These are phyloP conservation scores for Xestoiulus laeticollis DNA, from an alignment of 2,888 invertebrate genomes.

Conservation along the genomic window DNA sequence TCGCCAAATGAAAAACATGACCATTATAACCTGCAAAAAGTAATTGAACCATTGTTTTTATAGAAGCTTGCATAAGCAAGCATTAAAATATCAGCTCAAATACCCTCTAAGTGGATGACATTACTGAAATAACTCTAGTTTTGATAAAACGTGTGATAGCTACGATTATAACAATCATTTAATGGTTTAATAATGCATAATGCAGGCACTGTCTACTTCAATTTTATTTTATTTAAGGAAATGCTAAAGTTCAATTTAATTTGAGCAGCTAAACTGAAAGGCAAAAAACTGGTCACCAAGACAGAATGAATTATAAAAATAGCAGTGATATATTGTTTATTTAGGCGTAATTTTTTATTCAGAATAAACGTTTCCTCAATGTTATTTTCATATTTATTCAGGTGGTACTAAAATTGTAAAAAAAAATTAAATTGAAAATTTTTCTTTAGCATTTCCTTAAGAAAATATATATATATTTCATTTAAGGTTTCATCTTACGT, in stretches of 20 bases:
- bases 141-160: neutral
- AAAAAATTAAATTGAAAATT: neutral
- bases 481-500: neutral
- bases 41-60: neutral
- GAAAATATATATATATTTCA: neutral
- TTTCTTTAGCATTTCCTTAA: slow-evolving; percentile 25
- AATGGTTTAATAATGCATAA: neutral
- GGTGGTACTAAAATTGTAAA: neutral
- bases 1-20: neutral
- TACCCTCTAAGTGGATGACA: neutral
- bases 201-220: neutral
- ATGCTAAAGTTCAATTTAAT: neutral
- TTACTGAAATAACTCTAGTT: neutral
- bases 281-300: neutral
- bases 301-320: neutral
- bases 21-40: neutral
- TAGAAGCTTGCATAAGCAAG: neutral
- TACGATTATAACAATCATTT: neutral
- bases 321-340: neutral
- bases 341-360: neutral
- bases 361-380: neutral
- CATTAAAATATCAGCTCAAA: neutral
- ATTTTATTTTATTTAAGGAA: neutral
- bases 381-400: neutral
- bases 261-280: neutral